Evolutionary conservation across 2,797 vertebrate genomes (phyloP), one percentile per base, ranked within the genome.

Genomic region (Emys orbicularis): DNA sequence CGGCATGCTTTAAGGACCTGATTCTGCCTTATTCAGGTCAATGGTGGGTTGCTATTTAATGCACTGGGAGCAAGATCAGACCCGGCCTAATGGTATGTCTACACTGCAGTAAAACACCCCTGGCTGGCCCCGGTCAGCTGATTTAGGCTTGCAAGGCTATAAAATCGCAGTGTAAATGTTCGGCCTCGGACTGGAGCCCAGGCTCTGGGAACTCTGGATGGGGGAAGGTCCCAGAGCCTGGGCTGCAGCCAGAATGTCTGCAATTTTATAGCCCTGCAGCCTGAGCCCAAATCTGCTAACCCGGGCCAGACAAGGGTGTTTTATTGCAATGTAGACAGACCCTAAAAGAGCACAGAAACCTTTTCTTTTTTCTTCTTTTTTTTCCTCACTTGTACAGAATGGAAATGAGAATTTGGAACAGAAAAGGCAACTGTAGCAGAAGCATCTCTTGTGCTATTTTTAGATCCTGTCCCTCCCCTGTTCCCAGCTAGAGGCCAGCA

Each of bases 381-480:
- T 47, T 47, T 10, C 8, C 9, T 47, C 47, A 23, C 25, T 85
- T 89, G 57, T n/a, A 94, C 83, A 90, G 82, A 90, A 59, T 53
- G 49, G 1, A 1, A 80, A 83, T 93, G 90, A 92, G 83, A 95
- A 91, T 54, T 84, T 57, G 83, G 44, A 84, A 93, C n/a, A 91
- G 54, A 81, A 93, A 84, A 74, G 54, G 31, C 68, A 86, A 89
- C 44, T 80, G 61, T 94, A 76, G 83, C 84, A 90, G 91, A 93
- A 89, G 61, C 72, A 47, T 86, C 92, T 94, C 90, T 80, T 86
- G 31, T 84, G 86, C 91, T 95, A 93, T 96, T 89, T 94, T 97
- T 96, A 95, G 84, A 31, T 59, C 56, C 52, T 86, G 57, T 13
- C 49, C 88, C 57, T 95, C 90, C 59, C 57, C 31, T 53, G 21